These are phyloP conservation scores for Alectoris magna DNA, from an alignment of 2,797 vertebrate species.

Conservation along the genomic window DNA sequence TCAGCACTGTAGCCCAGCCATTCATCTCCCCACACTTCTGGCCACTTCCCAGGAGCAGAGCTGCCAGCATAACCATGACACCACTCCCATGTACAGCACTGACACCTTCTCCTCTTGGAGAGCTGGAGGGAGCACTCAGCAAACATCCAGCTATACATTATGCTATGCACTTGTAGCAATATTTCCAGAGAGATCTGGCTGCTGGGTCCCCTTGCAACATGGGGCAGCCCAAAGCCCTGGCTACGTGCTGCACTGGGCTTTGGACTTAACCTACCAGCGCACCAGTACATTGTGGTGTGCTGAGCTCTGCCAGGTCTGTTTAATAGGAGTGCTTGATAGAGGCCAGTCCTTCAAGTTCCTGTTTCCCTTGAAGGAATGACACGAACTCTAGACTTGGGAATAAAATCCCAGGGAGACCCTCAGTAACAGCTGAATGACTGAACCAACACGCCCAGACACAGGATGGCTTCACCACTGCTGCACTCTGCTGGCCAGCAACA, in stretches of 20 bases:
- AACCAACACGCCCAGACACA: neutral
- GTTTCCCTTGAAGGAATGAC: neutral
- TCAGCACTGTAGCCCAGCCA: neutral
- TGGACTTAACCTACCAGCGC: neutral
- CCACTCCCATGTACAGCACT: neutral
- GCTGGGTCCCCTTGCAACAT: neutral
- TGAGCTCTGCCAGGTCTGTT: neutral
- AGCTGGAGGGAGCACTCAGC: neutral
- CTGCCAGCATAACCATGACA: neutral
- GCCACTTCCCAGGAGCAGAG: neutral
- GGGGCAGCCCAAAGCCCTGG: neutral
- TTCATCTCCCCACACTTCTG: constrained; percentile 25
- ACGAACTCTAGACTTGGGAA: neutral
- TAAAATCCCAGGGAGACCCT: neutral
- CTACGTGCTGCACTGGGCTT: neutral
- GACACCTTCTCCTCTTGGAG: neutral
- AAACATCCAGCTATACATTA: neutral
- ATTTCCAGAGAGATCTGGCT: neutral
- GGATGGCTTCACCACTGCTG: neutral
- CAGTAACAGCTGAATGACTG: neutral
- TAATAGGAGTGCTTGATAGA: neutral
- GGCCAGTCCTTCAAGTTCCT: neutral
- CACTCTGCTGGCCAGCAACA: rapidly evolving
- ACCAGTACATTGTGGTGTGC: too few relatives aligned
- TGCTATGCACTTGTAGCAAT: neutral